Evolutionary conservation across 2,113 vertebrate genomes (phyloP), one percentile per base, ranked within the genome.

Genomic region (Silurus asotus): DNA sequence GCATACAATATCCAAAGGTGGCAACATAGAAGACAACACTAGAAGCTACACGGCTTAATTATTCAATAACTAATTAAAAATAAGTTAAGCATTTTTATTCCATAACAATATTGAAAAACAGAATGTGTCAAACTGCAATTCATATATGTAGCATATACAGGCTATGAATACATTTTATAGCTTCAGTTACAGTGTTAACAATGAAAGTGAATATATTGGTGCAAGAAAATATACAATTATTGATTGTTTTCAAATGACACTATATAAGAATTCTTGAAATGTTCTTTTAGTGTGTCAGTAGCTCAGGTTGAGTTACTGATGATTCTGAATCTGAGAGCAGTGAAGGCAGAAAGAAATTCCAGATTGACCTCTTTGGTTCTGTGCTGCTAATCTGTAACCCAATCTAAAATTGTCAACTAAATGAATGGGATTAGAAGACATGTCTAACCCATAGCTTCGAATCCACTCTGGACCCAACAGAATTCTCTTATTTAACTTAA

Each of bases 1-100:
- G 55, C 80, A 78, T 77, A 74, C 74, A 83, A 62, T 77, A 82
- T 79, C 75, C 80, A 64, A 82, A 72, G 70, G 72, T n/a, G 20
- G 19, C 37, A n/a, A 85, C 51, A 28, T 19, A 19, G 49, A 84
- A 45, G 56, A 48, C 82, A 79, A 55, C 74, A 11, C 55, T 25
- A 65, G 64, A 11, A n/a, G 64, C 25, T 69, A 14, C 28, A 17
- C 17, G 25, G 14, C 6, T 69, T 1, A 3, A 45, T 37, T 3
- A 19, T 7, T 8, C 8, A 8, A 19, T 48, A 6, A 70, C 17
- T 8, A 48, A 8, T 70, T 17, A 25, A 28, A 25, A 67, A 67
- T 37, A 67, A 0, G 61, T 25, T 70, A 48, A 48, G 45, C 69
- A 70, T 37, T 6, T 17, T 37, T 37, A 37, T 28, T 67, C n/a